Conservation (phyloP, 1,140 invertebrate genomes). For the Bombus picipes region DNA sequence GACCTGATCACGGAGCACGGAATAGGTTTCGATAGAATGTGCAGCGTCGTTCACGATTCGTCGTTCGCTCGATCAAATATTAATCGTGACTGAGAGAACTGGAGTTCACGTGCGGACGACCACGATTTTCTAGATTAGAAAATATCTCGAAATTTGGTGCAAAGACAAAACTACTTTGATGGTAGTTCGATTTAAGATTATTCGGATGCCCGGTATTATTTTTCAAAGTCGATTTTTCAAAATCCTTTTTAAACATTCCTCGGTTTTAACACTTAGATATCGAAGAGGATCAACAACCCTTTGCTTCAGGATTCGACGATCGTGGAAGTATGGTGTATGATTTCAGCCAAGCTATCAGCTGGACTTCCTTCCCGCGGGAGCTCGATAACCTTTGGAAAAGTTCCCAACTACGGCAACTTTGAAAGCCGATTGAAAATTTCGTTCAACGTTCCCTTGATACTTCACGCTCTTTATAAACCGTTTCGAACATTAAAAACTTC, state of each 20-base stretch:
- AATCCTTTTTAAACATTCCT: constrained; percentile 23
- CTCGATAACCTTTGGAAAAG: constrained; percentile 4
- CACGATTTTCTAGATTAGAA: neutral
- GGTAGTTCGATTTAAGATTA: too few relatives aligned
- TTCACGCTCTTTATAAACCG: neutral
- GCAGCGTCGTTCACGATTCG: neutral
- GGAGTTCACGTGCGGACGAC: neutral
- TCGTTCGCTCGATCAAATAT: neutral
- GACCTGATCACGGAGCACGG: constrained; percentile 48
- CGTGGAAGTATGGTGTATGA: constrained; percentile 25
- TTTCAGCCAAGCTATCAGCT: neutral
- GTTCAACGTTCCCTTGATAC: constrained; percentile 5
- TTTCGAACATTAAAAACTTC: constrained; percentile 8
- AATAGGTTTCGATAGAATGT: neutral
- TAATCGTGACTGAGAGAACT: neutral
- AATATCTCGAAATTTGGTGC: neutral
- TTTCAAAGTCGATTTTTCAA: too few relatives aligned
- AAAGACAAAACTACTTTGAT: neutral
- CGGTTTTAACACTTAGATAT: neutral
- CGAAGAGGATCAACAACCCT: constrained; percentile 46
- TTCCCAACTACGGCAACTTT: neutral
- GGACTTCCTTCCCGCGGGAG: neutral
- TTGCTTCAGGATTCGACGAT: constrained; percentile 1
- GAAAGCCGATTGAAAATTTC: constrained; percentile 41
- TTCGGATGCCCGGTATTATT: too few relatives aligned